Percentiles rank a stretch among this genome's conserved stretches.
Conservation (phyloP, 1,140 invertebrate genomes). For the Lepidurus arcticus region DNA sequence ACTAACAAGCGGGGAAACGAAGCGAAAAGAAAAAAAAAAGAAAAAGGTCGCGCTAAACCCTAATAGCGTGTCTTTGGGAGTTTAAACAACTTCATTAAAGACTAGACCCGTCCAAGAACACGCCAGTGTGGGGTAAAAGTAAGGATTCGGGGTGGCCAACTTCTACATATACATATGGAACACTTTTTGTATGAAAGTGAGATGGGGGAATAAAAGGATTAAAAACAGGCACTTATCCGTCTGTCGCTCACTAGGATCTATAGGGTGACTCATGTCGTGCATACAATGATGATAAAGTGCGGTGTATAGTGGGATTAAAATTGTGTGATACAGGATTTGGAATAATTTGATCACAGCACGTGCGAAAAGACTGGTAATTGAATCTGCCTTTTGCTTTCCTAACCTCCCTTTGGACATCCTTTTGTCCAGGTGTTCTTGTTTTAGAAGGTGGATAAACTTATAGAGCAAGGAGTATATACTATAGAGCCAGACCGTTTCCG, state of each 20-base stretch:
- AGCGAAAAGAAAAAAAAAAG: background rate
- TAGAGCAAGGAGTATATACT: background rate
- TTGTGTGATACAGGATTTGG: background rate
- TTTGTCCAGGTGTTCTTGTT: conserved; percentile 6
- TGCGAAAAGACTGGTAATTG: background rate
- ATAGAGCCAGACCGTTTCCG: background rate
- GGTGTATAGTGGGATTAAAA: background rate
- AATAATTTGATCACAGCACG: conserved; percentile 22
- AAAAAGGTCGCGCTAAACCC: conserved; percentile 2
- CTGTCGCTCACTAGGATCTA: background rate
- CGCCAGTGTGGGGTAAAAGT: background rate
- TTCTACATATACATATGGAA: background rate
- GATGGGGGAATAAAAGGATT: background rate
- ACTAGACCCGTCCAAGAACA: background rate
- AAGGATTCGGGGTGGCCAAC: background rate
- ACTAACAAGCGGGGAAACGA: too few relatives aligned
- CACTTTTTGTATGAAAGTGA: background rate
- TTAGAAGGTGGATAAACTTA: background rate
- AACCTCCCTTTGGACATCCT: background rate
- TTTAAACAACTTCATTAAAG: conserved; percentile 13
- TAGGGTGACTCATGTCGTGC: background rate
- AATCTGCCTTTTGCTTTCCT: background rate
- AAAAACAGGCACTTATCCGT: background rate
- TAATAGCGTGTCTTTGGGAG: background rate
- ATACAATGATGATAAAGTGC: background rate